Evolutionary conservation across 2,888 invertebrate genomes (phyloP).

Genomic region (Cosmia trapezina): DNA sequence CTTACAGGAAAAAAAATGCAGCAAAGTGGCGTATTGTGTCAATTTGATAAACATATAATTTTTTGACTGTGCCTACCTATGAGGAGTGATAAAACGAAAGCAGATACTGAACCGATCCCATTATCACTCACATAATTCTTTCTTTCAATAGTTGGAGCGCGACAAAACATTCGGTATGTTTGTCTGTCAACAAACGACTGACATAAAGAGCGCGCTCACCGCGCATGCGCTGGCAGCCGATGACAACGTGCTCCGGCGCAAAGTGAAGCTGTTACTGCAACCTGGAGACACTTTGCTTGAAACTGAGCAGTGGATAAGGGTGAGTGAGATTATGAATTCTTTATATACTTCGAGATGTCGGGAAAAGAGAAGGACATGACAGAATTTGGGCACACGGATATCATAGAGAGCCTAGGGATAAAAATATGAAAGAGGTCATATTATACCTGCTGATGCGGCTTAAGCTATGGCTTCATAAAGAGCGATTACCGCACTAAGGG

Average conservation of each 20-base stretch:
- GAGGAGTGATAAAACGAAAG: neutral
- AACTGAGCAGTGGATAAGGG: slow-evolving; percentile 88
- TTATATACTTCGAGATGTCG: too few relatives aligned
- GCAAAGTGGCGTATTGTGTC: too few relatives aligned
- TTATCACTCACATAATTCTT: too few relatives aligned
- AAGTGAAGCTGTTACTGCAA: slow-evolving; percentile 86
- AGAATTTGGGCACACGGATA: neutral
- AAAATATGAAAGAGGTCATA: neutral
- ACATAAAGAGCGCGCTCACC: slow-evolving; percentile 78
- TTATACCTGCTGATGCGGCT: neutral
- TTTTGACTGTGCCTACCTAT: too few relatives aligned
- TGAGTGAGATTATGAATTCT: slow-evolving; percentile 52
- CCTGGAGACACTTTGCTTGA: slow-evolving; percentile 88
- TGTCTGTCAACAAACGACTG: slow-evolving; percentile 82
- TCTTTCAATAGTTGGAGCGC: slow-evolving; percentile 79
- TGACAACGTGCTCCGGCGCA: slow-evolving; percentile 84
- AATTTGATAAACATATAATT: too few relatives aligned
- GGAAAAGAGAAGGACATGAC: neutral
- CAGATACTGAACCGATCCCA: neutral
- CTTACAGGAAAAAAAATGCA: too few relatives aligned
- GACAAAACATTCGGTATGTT: slow-evolving; percentile 88
- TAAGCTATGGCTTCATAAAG: neutral
- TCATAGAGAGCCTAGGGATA: neutral
- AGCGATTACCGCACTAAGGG: too few relatives aligned
- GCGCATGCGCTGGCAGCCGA: slow-evolving; percentile 75